Evolutionary conservation across 2,888 invertebrate species (phyloP).

Genomic region (Saturnia pavonia): DNA sequence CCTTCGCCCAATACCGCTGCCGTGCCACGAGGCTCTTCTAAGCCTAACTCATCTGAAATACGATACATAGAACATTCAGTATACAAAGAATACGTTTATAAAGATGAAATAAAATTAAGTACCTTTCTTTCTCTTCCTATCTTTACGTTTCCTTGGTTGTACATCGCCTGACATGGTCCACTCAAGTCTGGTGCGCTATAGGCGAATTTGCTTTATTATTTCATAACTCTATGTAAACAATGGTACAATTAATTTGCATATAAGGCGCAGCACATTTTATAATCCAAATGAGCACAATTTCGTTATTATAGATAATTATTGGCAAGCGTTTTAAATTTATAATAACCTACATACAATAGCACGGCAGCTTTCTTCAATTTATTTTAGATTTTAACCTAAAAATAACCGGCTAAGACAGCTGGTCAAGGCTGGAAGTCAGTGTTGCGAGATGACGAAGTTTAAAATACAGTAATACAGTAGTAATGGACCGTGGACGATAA

Average conservation of each 20-base stretch:
- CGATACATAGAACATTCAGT: neutral
- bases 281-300: slow-evolving; percentile 72
- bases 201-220: slow-evolving; percentile 71
- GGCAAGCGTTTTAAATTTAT: slow-evolving; percentile 72
- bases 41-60: slow-evolving; percentile 70
- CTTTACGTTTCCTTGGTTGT: slow-evolving; percentile 92
- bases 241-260: slow-evolving; percentile 56
- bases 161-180: slow-evolving; percentile 92
- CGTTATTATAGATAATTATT: slow-evolving; percentile 56
- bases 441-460: neutral
- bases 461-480: too few species aligned
- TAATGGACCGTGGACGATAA: too few species aligned
- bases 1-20: slow-evolving; percentile 80
- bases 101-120: slow-evolving; percentile 34
- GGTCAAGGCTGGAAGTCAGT: slow-evolving; percentile 39
- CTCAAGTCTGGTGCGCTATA: slow-evolving; percentile 65
- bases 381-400: slow-evolving; percentile 81
- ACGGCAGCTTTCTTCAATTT: slow-evolving; percentile 73
- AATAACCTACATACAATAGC: slow-evolving; percentile 75
- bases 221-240: slow-evolving; percentile 79
- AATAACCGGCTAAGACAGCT: slow-evolving; percentile 79
- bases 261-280: slow-evolving; percentile 48
- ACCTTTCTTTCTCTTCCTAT: slow-evolving; percentile 92
- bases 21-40: slow-evolving; percentile 74
- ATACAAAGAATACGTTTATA: neutral